phyloP scores from a whole-genome alignment of 2,797 vertebrate genomes.

The Sebastes paucispinis region DNA sequence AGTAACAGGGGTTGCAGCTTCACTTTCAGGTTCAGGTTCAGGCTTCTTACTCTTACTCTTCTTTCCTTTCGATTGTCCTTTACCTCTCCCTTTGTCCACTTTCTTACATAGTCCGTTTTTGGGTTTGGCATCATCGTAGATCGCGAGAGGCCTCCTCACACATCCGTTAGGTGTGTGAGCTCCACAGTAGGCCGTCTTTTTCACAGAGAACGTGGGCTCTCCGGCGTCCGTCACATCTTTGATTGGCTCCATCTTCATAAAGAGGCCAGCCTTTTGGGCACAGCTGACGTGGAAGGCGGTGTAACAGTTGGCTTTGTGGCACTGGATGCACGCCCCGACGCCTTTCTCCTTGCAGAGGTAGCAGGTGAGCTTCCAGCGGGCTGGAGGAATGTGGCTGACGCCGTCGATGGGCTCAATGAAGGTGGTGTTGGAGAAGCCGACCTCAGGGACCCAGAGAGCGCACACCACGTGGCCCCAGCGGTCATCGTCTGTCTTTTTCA shows the following conservation, averaged over 20 bases:
- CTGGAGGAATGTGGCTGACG: conserved; percentile 92
- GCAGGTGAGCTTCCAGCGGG: conserved; percentile 98
- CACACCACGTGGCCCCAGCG: conserved; percentile 98
- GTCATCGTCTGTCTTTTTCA: conserved; percentile 96
- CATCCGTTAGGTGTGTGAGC: conserved; percentile 88
- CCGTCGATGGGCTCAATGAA: conserved; percentile 98
- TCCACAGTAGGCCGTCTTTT: conserved; percentile 97
- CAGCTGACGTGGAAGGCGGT: conserved; percentile 98
- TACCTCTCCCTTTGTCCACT: conserved; percentile 78
- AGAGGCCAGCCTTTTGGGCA: conserved; percentile 93
- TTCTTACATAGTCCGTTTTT: conserved; percentile 91
- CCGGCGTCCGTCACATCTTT: conserved; percentile 88
- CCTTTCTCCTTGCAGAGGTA: conserved; percentile 98
- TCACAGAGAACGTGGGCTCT: conserved; percentile 90
- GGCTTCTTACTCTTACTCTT: conserved; percentile 80
- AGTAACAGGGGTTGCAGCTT: conserved; percentile 78
- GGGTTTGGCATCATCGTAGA: conserved; percentile 89
- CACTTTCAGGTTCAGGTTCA: conserved; percentile 81
- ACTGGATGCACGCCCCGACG: conserved; percentile 97
- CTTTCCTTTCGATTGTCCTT: conserved; percentile 86
- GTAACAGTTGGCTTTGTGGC: conserved; percentile 98
- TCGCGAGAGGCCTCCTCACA: conserved; percentile 87
- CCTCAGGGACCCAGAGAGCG: conserved; percentile 97
- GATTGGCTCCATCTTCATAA: conserved; percentile 98
- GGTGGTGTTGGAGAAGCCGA: conserved; percentile 96